Conservation (phyloP, 1,140 invertebrate species). For the Drosophila repletoides region DNA sequence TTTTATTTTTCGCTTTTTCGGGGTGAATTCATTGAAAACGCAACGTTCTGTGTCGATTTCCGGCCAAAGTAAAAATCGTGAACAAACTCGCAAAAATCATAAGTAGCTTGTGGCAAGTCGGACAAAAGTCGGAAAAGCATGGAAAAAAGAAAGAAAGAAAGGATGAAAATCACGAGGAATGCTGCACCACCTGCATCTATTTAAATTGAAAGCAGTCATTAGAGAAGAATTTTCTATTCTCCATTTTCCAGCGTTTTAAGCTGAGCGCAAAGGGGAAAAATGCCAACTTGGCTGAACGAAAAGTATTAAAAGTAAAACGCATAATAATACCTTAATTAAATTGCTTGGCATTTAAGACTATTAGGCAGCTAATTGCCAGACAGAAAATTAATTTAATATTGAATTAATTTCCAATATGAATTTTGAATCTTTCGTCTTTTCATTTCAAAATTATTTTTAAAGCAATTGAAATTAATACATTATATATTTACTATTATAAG, state of each 20-base stretch:
- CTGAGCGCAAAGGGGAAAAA: neutral
- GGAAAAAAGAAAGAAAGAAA: too few relatives aligned
- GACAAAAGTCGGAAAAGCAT: neutral
- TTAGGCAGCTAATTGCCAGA: neutral
- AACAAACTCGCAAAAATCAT: constrained; percentile 15
- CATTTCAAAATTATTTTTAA: too few relatives aligned
- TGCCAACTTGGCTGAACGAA: neutral
- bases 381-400: neutral
- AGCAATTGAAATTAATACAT: too few relatives aligned
- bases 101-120: constrained; percentile 25
- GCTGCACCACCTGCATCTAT: constrained; percentile 7
- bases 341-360: too few relatives aligned
- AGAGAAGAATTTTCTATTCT: too few relatives aligned
- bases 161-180: too few relatives aligned
- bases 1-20: constrained; percentile 4
- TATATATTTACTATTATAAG: too few relatives aligned
- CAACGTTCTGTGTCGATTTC: constrained; percentile 65
- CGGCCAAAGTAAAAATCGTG: neutral
- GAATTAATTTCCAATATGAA: too few relatives aligned
- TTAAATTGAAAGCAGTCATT: constrained; percentile 46
- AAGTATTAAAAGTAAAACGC: too few relatives aligned
- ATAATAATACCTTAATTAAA: too few relatives aligned
- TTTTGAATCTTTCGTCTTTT: too few relatives aligned
- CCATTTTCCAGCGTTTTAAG: constrained; percentile 40
- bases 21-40: constrained; percentile 60